phyloP scores from a whole-genome alignment of 2,113 vertebrate genomes.

The Syngnathus floridae region DNA sequence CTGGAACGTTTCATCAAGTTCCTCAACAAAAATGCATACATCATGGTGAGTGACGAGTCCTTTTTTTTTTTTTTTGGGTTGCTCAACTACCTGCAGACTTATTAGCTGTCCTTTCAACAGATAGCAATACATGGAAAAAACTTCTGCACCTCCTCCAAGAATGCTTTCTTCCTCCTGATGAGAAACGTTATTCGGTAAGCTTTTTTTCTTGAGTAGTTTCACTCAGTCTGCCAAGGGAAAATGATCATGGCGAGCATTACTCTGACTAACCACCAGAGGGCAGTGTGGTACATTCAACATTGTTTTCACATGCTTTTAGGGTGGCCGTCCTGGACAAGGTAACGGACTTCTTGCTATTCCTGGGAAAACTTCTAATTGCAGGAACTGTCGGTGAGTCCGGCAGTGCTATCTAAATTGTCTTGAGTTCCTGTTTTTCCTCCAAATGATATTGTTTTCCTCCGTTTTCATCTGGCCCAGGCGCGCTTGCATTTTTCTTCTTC shows the following conservation, averaged over 20 bases:
- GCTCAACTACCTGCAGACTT: too few relatives aligned
- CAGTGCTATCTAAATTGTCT: too few relatives aligned
- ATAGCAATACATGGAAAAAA: slow-evolving; percentile 93
- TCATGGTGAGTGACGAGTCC: slow-evolving; percentile 80
- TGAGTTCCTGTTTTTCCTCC: neutral
- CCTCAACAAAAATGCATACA: slow-evolving; percentile 95
- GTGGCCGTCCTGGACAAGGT: slow-evolving; percentile 92
- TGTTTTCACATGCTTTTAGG: slow-evolving; percentile 61
- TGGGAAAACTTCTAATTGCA: slow-evolving; percentile 90
- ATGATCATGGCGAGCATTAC: too few relatives aligned
- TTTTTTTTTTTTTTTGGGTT: neutral
- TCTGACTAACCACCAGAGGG: too few relatives aligned
- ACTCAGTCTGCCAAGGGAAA: neutral
- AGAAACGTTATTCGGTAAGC: slow-evolving; percentile 89
- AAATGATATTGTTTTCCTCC: neutral
- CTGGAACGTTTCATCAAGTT: slow-evolving; percentile 90
- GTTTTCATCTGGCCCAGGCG: slow-evolving; percentile 66
- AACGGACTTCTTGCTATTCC: slow-evolving; percentile 86
- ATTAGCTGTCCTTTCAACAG: slow-evolving; percentile 54
- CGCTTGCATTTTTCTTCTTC: slow-evolving; percentile 90
- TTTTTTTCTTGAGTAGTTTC: neutral
- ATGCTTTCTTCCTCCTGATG: slow-evolving; percentile 91
- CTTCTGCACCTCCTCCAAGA: slow-evolving; percentile 89
- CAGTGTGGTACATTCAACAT: neutral
- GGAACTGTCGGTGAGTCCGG: slow-evolving; percentile 83